Evolutionary conservation across 2,888 invertebrate species (phyloP).

Genomic region (Tachina grossa): DNA sequence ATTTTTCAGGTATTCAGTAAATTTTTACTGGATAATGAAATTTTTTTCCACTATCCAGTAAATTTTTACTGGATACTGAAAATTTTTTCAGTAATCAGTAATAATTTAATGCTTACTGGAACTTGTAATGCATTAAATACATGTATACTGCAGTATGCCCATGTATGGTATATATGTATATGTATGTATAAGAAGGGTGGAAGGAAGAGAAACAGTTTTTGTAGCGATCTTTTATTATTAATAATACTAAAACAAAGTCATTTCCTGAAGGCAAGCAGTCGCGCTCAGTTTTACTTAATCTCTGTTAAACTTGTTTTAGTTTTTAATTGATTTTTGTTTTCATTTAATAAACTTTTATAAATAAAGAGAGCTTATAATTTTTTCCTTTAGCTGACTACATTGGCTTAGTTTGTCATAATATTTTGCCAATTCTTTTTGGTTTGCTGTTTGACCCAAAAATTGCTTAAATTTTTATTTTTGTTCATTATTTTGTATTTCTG

Average conservation of each 20-base stretch:
- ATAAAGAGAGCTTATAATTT: neutral
- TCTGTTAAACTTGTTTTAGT: slow-evolving; percentile 51
- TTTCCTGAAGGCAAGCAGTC: slow-evolving; percentile 23
- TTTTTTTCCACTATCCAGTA: too few species aligned
- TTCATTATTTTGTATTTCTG: slow-evolving; percentile 24
- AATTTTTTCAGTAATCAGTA: too few species aligned
- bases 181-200: neutral
- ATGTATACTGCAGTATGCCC: too few species aligned
- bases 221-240: neutral
- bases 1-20: too few species aligned
- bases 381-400: neutral
- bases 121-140: too few species aligned
- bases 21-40: too few species aligned
- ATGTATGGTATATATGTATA: neutral
- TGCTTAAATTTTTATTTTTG: slow-evolving; percentile 31
- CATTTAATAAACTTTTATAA: slow-evolving; percentile 28
- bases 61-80: too few species aligned
- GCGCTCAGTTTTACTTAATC: slow-evolving; percentile 38
- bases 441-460: slow-evolving; percentile 63
- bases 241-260: slow-evolving; percentile 15
- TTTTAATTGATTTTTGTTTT: slow-evolving; percentile 43
- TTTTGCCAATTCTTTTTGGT: slow-evolving; percentile 58
- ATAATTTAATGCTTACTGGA: too few species aligned
- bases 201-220: neutral
- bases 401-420: slow-evolving; percentile 54